phyloP scores from a whole-genome alignment of 2,888 invertebrate species.

The Nomada flava region DNA sequence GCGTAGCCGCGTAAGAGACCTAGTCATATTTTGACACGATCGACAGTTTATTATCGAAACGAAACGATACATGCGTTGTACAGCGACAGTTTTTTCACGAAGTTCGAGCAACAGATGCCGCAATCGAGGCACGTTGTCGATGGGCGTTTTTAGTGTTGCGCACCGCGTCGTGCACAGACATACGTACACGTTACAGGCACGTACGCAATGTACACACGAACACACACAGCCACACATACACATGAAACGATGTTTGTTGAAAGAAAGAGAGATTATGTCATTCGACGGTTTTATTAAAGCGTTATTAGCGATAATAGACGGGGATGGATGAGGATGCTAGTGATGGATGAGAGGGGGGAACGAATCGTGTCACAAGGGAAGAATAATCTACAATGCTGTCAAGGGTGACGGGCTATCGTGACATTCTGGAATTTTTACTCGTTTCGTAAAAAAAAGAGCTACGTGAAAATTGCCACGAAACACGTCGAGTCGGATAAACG shows the following conservation, averaged over 20 bases:
- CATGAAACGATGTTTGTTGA: slow-evolving; percentile 39
- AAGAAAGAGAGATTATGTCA: slow-evolving; percentile 31
- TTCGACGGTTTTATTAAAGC: slow-evolving; percentile 55
- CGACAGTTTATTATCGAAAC: slow-evolving; percentile 66
- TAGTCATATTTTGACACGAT: slow-evolving; percentile 79
- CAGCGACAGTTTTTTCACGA: slow-evolving; percentile 68
- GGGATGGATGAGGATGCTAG: not conserved
- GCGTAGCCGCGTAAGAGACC: slow-evolving; percentile 64
- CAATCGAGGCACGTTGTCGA: not conserved
- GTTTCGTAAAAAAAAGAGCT: not conserved
- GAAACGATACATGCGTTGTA: slow-evolving; percentile 55
- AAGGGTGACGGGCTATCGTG: not conserved
- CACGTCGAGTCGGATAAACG: not conserved
- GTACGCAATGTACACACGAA: slow-evolving; percentile 10
- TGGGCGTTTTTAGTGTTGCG: slow-evolving; percentile 52
- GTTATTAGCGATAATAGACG: slow-evolving; percentile 44
- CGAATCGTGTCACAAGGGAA: slow-evolving; percentile 38
- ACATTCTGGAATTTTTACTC: slow-evolving; percentile 39
- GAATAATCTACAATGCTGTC: slow-evolving; percentile 20
- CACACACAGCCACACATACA: slow-evolving; percentile 29
- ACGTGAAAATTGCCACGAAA: not conserved
- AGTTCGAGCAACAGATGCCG: slow-evolving; percentile 22
- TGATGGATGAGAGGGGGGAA: slow-evolving; percentile 19
- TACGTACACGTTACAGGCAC: not conserved
- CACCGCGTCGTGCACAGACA: slow-evolving; percentile 27